Base-by-base conservation (phyloP, 2,113 vertebrate genomes). In the Alligator mississippiensis region DNA sequence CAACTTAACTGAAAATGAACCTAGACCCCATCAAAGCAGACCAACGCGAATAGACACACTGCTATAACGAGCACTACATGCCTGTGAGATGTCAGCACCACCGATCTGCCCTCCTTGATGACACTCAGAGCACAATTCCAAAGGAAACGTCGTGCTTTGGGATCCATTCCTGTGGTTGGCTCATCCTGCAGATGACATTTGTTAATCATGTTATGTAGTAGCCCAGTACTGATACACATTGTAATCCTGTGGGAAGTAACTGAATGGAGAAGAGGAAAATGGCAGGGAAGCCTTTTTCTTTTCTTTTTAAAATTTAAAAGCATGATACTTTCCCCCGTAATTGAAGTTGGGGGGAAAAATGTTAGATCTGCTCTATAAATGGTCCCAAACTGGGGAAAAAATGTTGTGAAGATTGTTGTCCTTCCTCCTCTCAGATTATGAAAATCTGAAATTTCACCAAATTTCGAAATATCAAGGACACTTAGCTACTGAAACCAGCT, bases 101-200 rank as follows among this genome's bases (percentile, higher is more conserved):
- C 98, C 1, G 99, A 99, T 95, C 99, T 98, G 5, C 99, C 99
- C 94, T 99, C 99, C 95, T 99, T 99, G 96, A 99, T 98, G 38
- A 99, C 91, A 85, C 98, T 99, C 80, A 98, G 98, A 93, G 99
- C 99, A 76, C 98, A 99, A 97, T 99, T 99, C 99, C 99, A 99
- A 70, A 99, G 95, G 58, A 99, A 99, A 28, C 99, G 97, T 38
- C 99, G 98, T 72, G 99, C 99, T 94, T 99, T 99, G 85, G 99
- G 99, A 94, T 99, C 99, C 99, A 99, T 99, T 16, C 99, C 99
- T 4, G 99, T 99, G 63, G 99, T 99, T 75, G 99, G 99, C 91
- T 99, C 99, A 93, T 99, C 99, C 99, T 99, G 93, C 79, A 90
- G 96, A 85, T 38, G 5, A 74, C 1, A 74, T 5, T 91, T 7